Conservation (phyloP, 2,797 vertebrate species). For the Sebastes oblongus region DNA sequence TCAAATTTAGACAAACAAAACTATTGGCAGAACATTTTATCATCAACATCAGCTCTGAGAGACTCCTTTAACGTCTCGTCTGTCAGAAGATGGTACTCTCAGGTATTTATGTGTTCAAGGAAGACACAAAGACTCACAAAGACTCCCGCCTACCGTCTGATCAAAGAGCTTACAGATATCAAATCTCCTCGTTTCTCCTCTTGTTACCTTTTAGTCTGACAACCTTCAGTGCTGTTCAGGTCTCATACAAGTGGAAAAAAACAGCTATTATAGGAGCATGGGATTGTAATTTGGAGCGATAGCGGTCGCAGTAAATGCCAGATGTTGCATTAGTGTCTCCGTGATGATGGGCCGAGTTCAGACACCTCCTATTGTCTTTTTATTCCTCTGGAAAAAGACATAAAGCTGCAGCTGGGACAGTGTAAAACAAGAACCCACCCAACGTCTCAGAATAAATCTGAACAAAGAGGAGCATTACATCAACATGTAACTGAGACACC, state of each 20-base stretch:
- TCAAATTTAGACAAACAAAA: not conserved
- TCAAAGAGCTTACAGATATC: slow-evolving; percentile 13
- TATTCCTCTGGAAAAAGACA: not conserved
- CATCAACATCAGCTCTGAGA: not conserved
- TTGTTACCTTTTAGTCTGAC: not conserved
- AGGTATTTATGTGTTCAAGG: not conserved
- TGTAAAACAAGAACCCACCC: not conserved
- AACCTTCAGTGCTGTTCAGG: not conserved
- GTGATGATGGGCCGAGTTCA: not conserved
- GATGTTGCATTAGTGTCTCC: slow-evolving; percentile 29
- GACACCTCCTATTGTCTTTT: not conserved
- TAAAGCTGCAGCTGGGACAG: not conserved
- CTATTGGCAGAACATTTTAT: not conserved
- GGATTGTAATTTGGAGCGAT: slow-evolving; percentile 11
- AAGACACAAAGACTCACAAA: not conserved
- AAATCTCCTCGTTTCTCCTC: not conserved
- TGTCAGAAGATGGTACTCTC: not conserved
- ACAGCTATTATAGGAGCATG: slow-evolving; percentile 15
- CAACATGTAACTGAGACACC: not conserved
- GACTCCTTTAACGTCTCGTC: too few relatives aligned
- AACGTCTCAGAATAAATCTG: not conserved
- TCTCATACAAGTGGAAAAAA: slow-evolving; percentile 1
- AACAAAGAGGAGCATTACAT: not conserved
- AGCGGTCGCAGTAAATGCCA: slow-evolving; percentile 43
- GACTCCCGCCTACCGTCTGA: not conserved